phyloP scores from a whole-genome alignment of 2,888 invertebrate genomes.

The Terebella lapidaria region DNA sequence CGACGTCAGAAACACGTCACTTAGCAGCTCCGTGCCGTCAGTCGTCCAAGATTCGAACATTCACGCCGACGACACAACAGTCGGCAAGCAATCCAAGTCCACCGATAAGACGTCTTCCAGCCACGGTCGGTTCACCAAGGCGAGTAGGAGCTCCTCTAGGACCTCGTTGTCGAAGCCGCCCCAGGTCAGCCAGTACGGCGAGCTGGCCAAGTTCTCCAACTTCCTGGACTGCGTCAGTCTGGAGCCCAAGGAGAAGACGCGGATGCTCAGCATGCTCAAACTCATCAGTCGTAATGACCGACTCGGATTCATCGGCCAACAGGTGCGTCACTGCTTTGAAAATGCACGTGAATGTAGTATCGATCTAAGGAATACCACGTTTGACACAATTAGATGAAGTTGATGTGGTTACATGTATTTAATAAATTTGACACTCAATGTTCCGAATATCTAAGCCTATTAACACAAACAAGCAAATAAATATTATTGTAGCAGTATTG shows the following conservation, averaged over 20 bases:
- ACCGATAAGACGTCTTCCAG: too few species aligned
- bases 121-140: too few species aligned
- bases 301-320: conserved; percentile 6
- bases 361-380: background rate
- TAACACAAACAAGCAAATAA: too few species aligned
- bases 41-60: background rate
- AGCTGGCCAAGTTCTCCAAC: background rate
- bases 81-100: too few species aligned
- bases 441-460: too few species aligned
- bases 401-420: too few species aligned
- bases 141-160: background rate
- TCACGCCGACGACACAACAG: background rate
- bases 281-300: background rate
- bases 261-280: background rate
- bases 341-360: background rate
- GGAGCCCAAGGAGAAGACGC: background rate
- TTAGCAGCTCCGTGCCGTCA: background rate
- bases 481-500: too few species aligned
- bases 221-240: background rate
- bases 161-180: background rate
- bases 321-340: too few species aligned
- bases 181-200: background rate
- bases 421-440: too few species aligned
- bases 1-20: background rate
- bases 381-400: background rate